Base-by-base conservation (phyloP, 2,888 invertebrate genomes). In the Agriopis marginaria region DNA sequence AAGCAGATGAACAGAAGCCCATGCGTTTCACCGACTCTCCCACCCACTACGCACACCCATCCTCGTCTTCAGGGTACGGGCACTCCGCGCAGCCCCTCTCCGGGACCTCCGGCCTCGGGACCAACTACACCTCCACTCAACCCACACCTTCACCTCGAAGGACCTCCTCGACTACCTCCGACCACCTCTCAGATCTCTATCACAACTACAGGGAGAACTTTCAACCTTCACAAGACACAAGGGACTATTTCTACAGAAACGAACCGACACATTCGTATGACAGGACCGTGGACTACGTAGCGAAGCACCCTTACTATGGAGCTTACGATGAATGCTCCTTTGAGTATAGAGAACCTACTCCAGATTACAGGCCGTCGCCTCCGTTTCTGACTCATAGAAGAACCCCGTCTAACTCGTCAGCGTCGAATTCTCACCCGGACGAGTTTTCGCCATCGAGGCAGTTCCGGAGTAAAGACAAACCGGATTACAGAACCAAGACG, bases 351-450 rank as follows among this genome's bases (percentile, higher is more conserved):
- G 93, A 93, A 58, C 87, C 92, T 0, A 81, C 91, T 0, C 87
- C 90, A 0, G 93, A 93, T 32, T 92, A 89, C 72, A 71, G 91
- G 65, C 89, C 87, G 0, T 71, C 86, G 4, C 78, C 84, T 0
- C 88, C 86, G 9, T 95, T 92, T 78, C 87, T 90, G 47, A 88
- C 95, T 0, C 98, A 98, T 87, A 95, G 97, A 77, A 95, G 98
- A 67, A 97, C 97, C 0, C 96, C 97, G 0, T 97, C 97, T 0
- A 97, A 97, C 81, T 96, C 97, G 6, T 96, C 96, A 0, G 95
- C 93, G 0, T 89, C 95, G 0, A 92, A 93, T 61, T 95, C 95
- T 0, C 96, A 93, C 77, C 92, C 85, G 55, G 95, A 93, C 23
- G 93, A 93, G 56, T 93, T 92, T 75, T 92, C 93, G 0, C 92